Evolutionary conservation across 1,140 invertebrate genomes (phyloP).

Genomic region (Cryptotermes secundus): DNA sequence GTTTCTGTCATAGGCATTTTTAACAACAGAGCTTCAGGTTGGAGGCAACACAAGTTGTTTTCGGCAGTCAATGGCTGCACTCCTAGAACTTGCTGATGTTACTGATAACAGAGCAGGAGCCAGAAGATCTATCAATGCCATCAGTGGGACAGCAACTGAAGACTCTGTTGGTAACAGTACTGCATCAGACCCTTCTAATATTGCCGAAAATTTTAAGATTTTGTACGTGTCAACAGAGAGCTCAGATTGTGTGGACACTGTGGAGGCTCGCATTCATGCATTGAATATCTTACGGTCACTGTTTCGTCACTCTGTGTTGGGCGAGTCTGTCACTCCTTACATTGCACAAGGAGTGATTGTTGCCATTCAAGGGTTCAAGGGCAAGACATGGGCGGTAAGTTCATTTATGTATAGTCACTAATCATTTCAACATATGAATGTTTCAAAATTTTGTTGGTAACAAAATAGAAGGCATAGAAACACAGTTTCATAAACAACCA

Average conservation of each 20-base stretch:
- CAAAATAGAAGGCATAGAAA: too few relatives aligned
- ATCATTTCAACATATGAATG: too few relatives aligned
- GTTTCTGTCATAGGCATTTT: slow-evolving; percentile 59
- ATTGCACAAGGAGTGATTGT: slow-evolving; percentile 69
- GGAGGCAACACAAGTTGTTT: slow-evolving; percentile 55
- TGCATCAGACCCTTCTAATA: neutral
- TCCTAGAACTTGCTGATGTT: slow-evolving; percentile 54
- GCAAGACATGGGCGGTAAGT: slow-evolving; percentile 75
- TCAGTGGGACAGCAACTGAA: neutral
- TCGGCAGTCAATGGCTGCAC: slow-evolving; percentile 57
- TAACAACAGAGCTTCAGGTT: slow-evolving; percentile 67
- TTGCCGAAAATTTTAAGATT: neutral
- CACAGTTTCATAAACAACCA: too few relatives aligned
- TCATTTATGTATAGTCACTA: too few relatives aligned
- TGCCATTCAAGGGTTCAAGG: slow-evolving; percentile 73
- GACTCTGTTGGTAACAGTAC: neutral
- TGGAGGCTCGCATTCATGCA: slow-evolving; percentile 69
- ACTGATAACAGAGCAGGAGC: neutral
- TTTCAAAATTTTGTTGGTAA: too few relatives aligned
- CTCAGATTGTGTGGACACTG: neutral
- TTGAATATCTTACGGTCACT: slow-evolving; percentile 84
- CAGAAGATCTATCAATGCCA: neutral
- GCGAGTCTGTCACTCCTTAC: slow-evolving; percentile 70
- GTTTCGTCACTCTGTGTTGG: slow-evolving; percentile 72
- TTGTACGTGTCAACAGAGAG: neutral